These are phyloP conservation scores for Babylonia areolata DNA, from an alignment of 1,140 invertebrate genomes.

Conservation along the genomic window DNA sequence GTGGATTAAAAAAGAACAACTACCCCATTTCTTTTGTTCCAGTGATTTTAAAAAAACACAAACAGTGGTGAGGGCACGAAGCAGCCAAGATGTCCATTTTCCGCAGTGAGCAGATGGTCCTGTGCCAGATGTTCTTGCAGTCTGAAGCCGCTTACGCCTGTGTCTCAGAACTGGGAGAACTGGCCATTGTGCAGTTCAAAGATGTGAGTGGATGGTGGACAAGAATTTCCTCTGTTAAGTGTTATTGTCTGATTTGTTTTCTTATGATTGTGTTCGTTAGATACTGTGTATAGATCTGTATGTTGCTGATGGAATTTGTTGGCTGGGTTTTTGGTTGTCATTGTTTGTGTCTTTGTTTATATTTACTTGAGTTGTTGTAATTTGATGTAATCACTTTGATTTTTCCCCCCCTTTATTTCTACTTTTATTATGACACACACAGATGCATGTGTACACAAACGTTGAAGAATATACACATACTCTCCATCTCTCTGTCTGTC, in stretches of 20 bases:
- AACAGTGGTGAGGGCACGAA: background rate
- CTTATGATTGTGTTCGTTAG: too few species aligned
- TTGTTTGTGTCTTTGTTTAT: background rate
- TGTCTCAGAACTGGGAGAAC: conserved; percentile 76
- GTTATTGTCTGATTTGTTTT: background rate
- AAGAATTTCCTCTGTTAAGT: background rate
- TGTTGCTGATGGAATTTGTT: too few species aligned
- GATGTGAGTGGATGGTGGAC: conserved; percentile 67
- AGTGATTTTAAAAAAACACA: background rate
- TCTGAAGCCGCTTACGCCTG: conserved; percentile 74
- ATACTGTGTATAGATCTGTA: too few species aligned
- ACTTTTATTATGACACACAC: background rate
- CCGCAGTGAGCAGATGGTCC: conserved; percentile 77
- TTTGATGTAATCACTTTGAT: background rate
- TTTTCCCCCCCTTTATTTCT: too few species aligned
- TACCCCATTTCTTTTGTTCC: background rate
- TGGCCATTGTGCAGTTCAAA: conserved; percentile 76
- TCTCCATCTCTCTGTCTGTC: background rate
- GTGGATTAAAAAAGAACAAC: too few species aligned
- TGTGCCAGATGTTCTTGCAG: conserved; percentile 77
- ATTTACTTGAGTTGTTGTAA: background rate
- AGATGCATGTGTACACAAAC: background rate
- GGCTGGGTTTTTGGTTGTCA: too few species aligned
- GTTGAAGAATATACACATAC: background rate
- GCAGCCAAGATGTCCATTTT: conserved; percentile 70